Conservation (phyloP, 2,888 invertebrate genomes). For the Sabatieria punctata region DNA sequence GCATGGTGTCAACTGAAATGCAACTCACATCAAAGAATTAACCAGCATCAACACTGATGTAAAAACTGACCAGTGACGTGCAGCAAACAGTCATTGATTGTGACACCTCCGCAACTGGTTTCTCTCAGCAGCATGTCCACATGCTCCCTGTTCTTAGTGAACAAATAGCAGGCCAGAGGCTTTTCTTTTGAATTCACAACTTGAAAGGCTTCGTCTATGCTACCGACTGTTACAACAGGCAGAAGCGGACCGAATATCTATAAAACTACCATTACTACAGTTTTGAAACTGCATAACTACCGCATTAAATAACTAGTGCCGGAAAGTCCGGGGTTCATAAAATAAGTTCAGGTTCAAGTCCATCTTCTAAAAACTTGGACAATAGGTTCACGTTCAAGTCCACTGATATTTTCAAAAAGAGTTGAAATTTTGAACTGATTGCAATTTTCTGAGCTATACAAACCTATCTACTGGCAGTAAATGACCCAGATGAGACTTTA, state of each 20-base stretch:
- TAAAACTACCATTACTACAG: neutral
- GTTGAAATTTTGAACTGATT: no score
- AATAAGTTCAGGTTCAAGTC: no score
- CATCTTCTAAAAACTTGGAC: no score
- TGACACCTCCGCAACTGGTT: conserved; percentile 60
- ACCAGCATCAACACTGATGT: no score
- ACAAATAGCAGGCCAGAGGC: conserved; percentile 69
- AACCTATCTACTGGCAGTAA: no score
- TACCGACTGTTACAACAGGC: conserved; percentile 62
- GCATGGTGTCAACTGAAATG: conserved; percentile 60
- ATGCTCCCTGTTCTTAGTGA: conserved; percentile 47
- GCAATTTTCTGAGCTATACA: no score
- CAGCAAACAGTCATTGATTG: conserved; percentile 67
- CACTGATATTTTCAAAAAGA: no score
- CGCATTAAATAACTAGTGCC: neutral
- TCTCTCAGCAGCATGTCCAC: conserved; percentile 47
- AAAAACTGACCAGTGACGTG: conserved; percentile 48
- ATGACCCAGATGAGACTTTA: no score
- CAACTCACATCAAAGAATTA: no score
- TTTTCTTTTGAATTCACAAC: conserved; percentile 55
- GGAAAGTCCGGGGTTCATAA: no score
- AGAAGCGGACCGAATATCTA: conserved; percentile 83
- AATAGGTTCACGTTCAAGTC: no score
- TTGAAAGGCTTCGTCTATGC: conserved; percentile 68
- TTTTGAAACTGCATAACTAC: neutral